These are phyloP conservation scores for Rhyacophila evoluta DNA, from an alignment of 2,888 invertebrate species.

Conservation along the genomic window DNA sequence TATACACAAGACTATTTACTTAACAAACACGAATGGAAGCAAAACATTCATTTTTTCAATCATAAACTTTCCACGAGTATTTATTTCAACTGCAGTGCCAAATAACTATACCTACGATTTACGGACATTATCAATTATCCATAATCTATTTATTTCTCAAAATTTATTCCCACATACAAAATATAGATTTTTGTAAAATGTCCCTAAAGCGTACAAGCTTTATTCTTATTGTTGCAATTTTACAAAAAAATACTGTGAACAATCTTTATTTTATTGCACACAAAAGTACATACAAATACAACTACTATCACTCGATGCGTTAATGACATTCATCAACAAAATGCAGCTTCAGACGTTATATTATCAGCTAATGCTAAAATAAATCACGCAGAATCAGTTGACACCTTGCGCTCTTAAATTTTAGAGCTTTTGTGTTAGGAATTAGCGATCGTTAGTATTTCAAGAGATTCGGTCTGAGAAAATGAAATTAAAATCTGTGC, in stretches of 20 bases:
- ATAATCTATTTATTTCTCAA: conserved; percentile 35
- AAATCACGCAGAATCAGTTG: conserved; percentile 30
- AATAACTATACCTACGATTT: conserved; percentile 34
- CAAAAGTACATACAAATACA: conserved; percentile 43
- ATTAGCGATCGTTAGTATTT: conserved; percentile 2
- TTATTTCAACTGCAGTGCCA: conserved; percentile 41
- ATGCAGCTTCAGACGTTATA: conserved; percentile 38
- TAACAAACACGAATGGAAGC: conserved; percentile 40
- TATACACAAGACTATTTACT: conserved; percentile 39
- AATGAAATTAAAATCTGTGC: conserved; percentile 40
- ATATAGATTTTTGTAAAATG: conserved; percentile 5
- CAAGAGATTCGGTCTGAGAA: conserved; percentile 5
- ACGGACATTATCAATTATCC: neutral
- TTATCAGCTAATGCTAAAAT: conserved; percentile 6
- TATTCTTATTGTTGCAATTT: conserved; percentile 25
- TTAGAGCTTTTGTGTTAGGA: conserved; percentile 40
- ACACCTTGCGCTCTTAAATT: conserved; percentile 31
- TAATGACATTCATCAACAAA: conserved; percentile 53
- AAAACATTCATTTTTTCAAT: conserved; percentile 15
- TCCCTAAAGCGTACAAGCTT: neutral
- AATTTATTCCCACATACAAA: conserved; percentile 44
- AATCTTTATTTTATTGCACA: conserved; percentile 48
- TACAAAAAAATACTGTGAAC: conserved; percentile 29
- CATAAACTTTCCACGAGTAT: conserved; percentile 28
- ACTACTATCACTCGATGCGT: conserved; percentile 52